Evolutionary conservation across 2,797 vertebrate genomes (phyloP), one percentile per base, ranked within the genome.

Genomic region (Microcaecilia unicolor): DNA sequence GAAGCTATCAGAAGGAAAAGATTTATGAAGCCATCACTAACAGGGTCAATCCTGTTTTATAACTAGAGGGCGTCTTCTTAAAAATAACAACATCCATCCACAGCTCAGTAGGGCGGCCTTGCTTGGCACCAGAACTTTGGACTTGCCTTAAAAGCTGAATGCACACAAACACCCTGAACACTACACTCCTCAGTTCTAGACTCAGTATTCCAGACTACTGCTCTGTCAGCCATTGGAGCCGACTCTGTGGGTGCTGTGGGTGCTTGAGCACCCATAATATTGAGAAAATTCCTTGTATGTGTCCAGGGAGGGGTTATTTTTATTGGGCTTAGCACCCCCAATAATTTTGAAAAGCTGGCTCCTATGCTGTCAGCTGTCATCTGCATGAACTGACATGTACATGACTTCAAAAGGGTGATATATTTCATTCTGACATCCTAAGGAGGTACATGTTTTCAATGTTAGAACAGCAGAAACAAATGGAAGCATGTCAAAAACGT

Each of bases 51-150:
- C 67, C 69, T 70, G 58, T 78, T 81, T 75, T 78, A 80, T 88
- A 81, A 80, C 71, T 81, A 76, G 82, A 89, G 78, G 74, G 71
- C 65, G 83, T 52, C 72, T 84, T 85, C 74, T 76, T 77, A 79
- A 90, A 77, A 91, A 91, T 87, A 92, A 90, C 77, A 93, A 90
- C 88, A 88, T 90, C 86, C 83, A 85, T 81, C 80, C 34, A 26
- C 37, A 40, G 54, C 67, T 80, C 81, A 36, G 70, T 50, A 48
- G 83, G 74, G 67, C 74, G 24, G 44, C 64, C 62, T 73, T 63
- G 67, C 70, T 67, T 80, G 72, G 81, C 63, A 71, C 69, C 70
- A 44, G 53, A 64, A 63, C 64, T 80, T 78, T 80, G 62, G 83
- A 81, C 90, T 91, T 89, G 81, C 81, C 81, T 79, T 82, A 68